Base-by-base conservation (phyloP, 1,140 invertebrate species). In the Atta texana region DNA sequence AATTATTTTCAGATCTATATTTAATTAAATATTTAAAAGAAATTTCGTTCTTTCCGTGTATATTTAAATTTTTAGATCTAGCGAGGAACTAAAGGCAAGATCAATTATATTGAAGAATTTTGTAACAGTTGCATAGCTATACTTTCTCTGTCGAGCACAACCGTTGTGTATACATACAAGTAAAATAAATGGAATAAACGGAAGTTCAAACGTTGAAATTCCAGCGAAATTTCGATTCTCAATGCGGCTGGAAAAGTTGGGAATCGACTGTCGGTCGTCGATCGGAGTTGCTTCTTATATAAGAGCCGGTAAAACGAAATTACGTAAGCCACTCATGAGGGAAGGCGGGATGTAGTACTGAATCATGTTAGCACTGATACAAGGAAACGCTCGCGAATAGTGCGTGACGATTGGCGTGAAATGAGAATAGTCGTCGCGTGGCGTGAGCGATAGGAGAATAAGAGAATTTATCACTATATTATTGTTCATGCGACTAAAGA, bases 181-280 rank as follows among this genome's bases (percentile, higher is more conserved):
- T 49, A 12, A 2, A 16, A 51, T 16, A 51, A 51, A 51, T 51
- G 8, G 4, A 14, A 51, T 51, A 51, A 51, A 51, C 14, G n/a
- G 21, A 57, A 0, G 55, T 5, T 57, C 1, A n/a, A 5, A n/a
- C 7, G 6, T 55, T n/a, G 4, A n/a, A 21, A 21, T 44, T 49
- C 10, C 75, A 1, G 16, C 16, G 16, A 14, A 16, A 39, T 18
- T 76, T 24, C 21, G 39, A 64, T 55, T 53, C 68, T 80, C 44
- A 53, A n/a, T 64, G n/a, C 3, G 31, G 39, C 8, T 44, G 44
- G 61, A 66, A 66, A 69, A 68, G 68, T 49, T 82, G 24, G 55
- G 8, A 59, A 49, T 55, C 16, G 53, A 44, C 78, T 59, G 31
- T 82, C 80, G 80, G 80, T 74, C 80, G 80, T 84, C 69, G 80